Percentiles rank a stretch among this genome's conserved stretches.
These are phyloP conservation scores for Rapana venosa DNA, from an alignment of 2,888 invertebrate genomes.

Conservation along the genomic window DNA sequence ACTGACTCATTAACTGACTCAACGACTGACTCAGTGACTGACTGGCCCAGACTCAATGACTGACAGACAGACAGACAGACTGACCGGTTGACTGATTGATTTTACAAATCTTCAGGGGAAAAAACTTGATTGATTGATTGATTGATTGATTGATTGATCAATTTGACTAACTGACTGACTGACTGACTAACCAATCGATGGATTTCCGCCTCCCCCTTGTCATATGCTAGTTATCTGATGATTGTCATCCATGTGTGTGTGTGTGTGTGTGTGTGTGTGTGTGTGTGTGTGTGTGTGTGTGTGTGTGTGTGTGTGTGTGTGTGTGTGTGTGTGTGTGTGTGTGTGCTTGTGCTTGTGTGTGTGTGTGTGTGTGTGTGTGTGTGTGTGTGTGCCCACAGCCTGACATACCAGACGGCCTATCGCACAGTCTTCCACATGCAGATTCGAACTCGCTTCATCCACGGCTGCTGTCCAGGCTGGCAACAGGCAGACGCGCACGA, in stretches of 20 bases:
- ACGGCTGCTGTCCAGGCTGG: conserved; percentile 54
- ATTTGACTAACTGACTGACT: too few relatives aligned
- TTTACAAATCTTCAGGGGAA: too few relatives aligned
- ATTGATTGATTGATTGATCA: too few relatives aligned
- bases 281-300: conserved; percentile 15
- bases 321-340: not conserved
- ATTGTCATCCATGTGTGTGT: not conserved
- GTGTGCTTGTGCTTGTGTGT: not conserved
- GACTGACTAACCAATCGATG: too few relatives aligned
- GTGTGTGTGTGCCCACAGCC: conserved; percentile 38
- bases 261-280: conserved; percentile 9
- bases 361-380: conserved; percentile 10
- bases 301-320: conserved; percentile 15
- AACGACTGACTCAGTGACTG: too few relatives aligned
- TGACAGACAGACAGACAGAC: too few relatives aligned
- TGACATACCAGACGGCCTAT: conserved; percentile 49
- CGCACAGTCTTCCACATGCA: conserved; percentile 52
- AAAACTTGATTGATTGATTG: too few relatives aligned
- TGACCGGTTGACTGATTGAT: too few relatives aligned
- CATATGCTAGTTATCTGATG: too few relatives aligned
- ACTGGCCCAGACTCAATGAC: too few relatives aligned
- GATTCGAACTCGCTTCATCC: conserved; percentile 44
- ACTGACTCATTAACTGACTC: too few relatives aligned
- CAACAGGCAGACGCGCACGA: conserved; percentile 43
- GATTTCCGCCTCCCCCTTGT: too few relatives aligned